Base-by-base conservation (phyloP, 2,797 vertebrate genomes). In the Bovichtus variegatus region DNA sequence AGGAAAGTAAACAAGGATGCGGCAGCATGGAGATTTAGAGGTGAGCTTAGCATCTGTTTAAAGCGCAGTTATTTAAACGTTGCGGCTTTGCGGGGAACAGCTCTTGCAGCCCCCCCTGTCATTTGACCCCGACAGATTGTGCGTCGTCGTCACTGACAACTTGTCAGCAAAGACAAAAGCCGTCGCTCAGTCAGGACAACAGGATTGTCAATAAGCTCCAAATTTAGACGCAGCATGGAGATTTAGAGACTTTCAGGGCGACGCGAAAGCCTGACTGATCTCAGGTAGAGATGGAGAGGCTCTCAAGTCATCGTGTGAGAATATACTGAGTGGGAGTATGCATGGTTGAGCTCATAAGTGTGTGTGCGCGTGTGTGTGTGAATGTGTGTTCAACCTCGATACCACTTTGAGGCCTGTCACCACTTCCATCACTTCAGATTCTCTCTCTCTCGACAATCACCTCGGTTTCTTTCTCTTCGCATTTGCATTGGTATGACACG, bases 1-100 rank as follows among this genome's bases (percentile, higher is more conserved):
- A 60, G 53, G 57, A 79, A 72, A 62, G 82, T 74, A 84, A 93
- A 92, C 83, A 91, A 74, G 67, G 75, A 49, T 27, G 71, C 80
- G 49, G 69, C 80, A 19, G 71, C 57, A 4, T 16, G 38, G 47
- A 81, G 91, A 71, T 87, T 85, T 86, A 49, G 76, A 74, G 55
- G 63, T 71, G 80, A 91, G 86, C 82, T 90, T 82, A 82, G 82
- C 85, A 83, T 85, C 81, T 84, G 86, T 79, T 91, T 84, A 83
- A 83, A 84, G 85, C 19, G 4, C 76, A 34, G 75, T 83, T 78
- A 84, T 89, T 91, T 91, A 91, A 87, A 84, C 60, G 8, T 6
- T 1, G 57, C 0, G 19, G 88, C 81, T 91, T 82, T 83, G 62
- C 49, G 5, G 55, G 62, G 41, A 67, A 12, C 58, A 57, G 46